Evolutionary conservation across 2,113 vertebrate genomes (phyloP).

Genomic region (Copsychus sechellarum): DNA sequence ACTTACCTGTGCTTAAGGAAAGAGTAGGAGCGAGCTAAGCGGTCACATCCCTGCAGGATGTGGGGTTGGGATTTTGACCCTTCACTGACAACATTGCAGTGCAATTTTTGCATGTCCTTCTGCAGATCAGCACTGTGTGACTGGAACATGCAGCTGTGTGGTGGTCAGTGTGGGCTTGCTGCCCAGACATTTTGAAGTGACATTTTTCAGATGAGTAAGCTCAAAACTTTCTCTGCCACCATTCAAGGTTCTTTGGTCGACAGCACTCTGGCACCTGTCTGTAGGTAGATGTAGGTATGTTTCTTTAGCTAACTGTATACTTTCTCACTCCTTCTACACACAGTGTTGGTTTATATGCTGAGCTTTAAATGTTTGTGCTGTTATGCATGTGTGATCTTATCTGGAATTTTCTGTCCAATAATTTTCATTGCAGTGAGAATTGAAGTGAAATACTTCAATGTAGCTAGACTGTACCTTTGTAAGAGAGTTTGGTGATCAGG

Average conservation of each 20-base stretch:
- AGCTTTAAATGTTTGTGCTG: neutral
- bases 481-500: neutral
- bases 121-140: neutral
- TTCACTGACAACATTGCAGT: neutral
- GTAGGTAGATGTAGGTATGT: neutral
- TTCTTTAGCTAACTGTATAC: neutral
- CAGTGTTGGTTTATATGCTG: neutral
- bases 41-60: neutral
- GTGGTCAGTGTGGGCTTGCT: neutral
- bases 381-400: neutral
- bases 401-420: neutral
- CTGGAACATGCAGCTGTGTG: rapidly evolving
- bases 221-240: neutral
- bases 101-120: neutral
- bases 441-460: neutral
- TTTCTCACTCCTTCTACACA: neutral
- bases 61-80: neutral
- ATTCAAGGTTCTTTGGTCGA: neutral
- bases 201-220: neutral
- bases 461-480: neutral
- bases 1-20: neutral
- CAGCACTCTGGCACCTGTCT: neutral
- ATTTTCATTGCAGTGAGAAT: neutral
- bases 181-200: neutral
- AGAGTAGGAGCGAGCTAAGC: neutral